Percentiles rank a stretch among this genome's conserved stretches.
phyloP scores from a whole-genome alignment of 2,888 invertebrate genomes.

The Aricia artaxerxes region DNA sequence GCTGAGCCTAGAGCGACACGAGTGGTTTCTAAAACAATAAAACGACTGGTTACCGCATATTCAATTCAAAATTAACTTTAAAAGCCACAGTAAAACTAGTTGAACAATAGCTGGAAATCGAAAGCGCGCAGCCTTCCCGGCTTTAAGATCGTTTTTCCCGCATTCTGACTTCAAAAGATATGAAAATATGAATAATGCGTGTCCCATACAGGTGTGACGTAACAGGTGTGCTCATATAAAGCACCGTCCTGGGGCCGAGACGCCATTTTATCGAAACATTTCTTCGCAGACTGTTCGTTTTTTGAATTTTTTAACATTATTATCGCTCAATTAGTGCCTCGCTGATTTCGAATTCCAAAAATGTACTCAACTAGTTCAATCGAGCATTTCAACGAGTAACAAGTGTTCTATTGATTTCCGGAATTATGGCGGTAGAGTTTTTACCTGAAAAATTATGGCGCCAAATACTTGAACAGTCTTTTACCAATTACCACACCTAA shows the following conservation, averaged over 20 bases:
- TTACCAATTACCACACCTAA: slow-evolving; percentile 49
- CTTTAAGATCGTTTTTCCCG: slow-evolving; percentile 51
- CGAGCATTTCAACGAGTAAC: slow-evolving; percentile 30
- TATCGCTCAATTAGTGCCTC: slow-evolving; percentile 51
- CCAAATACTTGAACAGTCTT: slow-evolving; percentile 25
- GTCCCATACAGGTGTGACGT: slow-evolving; percentile 70
- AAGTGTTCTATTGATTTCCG: slow-evolving; percentile 49
- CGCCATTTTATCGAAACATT: slow-evolving; percentile 66
- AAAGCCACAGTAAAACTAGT: slow-evolving; percentile 35
- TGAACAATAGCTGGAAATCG: slow-evolving; percentile 52
- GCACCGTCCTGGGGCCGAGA: slow-evolving; percentile 55
- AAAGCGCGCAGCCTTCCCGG: slow-evolving; percentile 45
- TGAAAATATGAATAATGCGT: slow-evolving; percentile 60
- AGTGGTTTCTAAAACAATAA: slow-evolving; percentile 43
- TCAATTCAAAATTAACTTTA: slow-evolving; percentile 35
- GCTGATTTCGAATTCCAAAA: slow-evolving; percentile 43
- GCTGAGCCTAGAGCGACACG: not conserved
- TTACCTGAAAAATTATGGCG: slow-evolving; percentile 23
- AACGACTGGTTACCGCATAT: slow-evolving; percentile 41
- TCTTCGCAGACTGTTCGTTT: slow-evolving; percentile 50
- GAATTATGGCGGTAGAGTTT: slow-evolving; percentile 49
- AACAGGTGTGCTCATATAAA: slow-evolving; percentile 73
- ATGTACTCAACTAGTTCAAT: slow-evolving; percentile 36
- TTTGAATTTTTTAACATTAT: slow-evolving; percentile 51
- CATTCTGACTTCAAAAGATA: slow-evolving; percentile 50